Conservation (phyloP, 1,140 invertebrate species). For the Ips nitidus region DNA sequence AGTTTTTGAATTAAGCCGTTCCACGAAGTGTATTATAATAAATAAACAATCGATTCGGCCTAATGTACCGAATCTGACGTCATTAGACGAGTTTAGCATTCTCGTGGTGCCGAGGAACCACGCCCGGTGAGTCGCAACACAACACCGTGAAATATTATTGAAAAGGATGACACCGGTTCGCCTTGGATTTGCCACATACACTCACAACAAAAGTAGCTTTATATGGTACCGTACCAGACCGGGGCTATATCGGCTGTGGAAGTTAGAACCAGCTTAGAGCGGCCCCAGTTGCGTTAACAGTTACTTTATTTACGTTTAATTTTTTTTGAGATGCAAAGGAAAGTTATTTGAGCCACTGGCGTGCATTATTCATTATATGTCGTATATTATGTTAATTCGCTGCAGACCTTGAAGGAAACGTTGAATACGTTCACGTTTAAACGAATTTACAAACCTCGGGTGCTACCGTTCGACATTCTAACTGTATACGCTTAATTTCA, state of each 20-base stretch:
- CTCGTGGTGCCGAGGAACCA: slow-evolving; percentile 13
- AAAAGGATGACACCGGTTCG: slow-evolving; percentile 37
- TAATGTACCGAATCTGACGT: slow-evolving; percentile 28
- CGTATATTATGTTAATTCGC: not conserved
- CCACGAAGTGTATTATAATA: slow-evolving; percentile 3
- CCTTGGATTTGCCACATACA: slow-evolving; percentile 20
- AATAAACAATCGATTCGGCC: slow-evolving; percentile 17
- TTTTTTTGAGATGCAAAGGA: too few relatives aligned
- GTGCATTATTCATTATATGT: too few relatives aligned
- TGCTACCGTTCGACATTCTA: slow-evolving; percentile 25
- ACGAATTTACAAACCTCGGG: slow-evolving; percentile 19
- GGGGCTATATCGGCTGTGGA: slow-evolving; percentile 8
- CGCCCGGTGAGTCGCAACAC: slow-evolving; percentile 19
- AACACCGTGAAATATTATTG: slow-evolving; percentile 27
- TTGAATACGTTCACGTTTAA: slow-evolving; percentile 21
- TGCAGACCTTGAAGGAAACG: slow-evolving; percentile 19
- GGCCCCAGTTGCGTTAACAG: not conserved
- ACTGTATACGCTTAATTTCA: slow-evolving; percentile 25
- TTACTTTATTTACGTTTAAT: too few relatives aligned
- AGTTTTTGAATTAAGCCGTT: not conserved
- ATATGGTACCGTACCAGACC: slow-evolving; percentile 26
- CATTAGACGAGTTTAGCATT: slow-evolving; percentile 35
- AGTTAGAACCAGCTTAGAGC: not conserved
- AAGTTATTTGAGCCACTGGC: too few relatives aligned
- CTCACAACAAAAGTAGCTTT: slow-evolving; percentile 14